Percentiles rank a stretch among this genome's conserved stretches.
Evolutionary conservation across 2,888 invertebrate genomes (phyloP).

Genomic region (Parnassius apollo): DNA sequence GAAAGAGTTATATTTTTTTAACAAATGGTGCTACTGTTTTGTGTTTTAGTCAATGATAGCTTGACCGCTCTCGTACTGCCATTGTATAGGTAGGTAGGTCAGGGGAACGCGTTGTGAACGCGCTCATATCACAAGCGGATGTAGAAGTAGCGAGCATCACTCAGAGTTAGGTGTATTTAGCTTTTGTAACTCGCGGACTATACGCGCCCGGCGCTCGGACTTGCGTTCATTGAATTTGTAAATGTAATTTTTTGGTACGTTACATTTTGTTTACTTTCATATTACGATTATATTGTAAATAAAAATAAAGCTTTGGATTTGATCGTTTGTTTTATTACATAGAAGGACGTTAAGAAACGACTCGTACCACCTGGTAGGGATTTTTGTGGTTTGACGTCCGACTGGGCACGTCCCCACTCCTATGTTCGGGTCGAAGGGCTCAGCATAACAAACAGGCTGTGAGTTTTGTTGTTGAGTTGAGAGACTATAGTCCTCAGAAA

Average conservation of each 20-base stretch:
- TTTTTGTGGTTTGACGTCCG: too few relatives aligned
- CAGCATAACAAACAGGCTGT: too few relatives aligned
- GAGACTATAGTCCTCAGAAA: too few relatives aligned
- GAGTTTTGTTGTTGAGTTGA: too few relatives aligned
- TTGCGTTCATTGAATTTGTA: slow-evolving; percentile 58
- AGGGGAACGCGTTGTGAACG: slow-evolving; percentile 20
- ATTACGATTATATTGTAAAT: slow-evolving; percentile 76
- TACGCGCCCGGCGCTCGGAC: slow-evolving; percentile 30
- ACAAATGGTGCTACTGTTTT: slow-evolving; percentile 79
- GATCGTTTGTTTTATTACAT: slow-evolving; percentile 45
- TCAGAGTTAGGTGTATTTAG: slow-evolving; percentile 60
- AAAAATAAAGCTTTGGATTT: slow-evolving; percentile 80
- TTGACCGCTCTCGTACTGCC: slow-evolving; percentile 65
- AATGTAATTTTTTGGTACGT: slow-evolving; percentile 73
- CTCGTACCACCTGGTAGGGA: too few relatives aligned
- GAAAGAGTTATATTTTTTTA: slow-evolving; percentile 69
- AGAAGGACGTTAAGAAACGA: too few relatives aligned
- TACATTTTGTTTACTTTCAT: slow-evolving; percentile 80
- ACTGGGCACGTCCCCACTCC: too few relatives aligned
- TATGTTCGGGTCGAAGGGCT: too few relatives aligned
- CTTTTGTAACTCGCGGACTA: slow-evolving; percentile 63
- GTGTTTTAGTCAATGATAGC: slow-evolving; percentile 72
- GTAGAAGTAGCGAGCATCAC: slow-evolving; percentile 15
- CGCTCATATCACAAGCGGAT: slow-evolving; percentile 24
- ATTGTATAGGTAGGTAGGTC: slow-evolving; percentile 41